Percentiles rank a stretch among this genome's conserved stretches.
Conservation (phyloP, 2,797 vertebrate species). For the Trichosurus vulpecula region DNA sequence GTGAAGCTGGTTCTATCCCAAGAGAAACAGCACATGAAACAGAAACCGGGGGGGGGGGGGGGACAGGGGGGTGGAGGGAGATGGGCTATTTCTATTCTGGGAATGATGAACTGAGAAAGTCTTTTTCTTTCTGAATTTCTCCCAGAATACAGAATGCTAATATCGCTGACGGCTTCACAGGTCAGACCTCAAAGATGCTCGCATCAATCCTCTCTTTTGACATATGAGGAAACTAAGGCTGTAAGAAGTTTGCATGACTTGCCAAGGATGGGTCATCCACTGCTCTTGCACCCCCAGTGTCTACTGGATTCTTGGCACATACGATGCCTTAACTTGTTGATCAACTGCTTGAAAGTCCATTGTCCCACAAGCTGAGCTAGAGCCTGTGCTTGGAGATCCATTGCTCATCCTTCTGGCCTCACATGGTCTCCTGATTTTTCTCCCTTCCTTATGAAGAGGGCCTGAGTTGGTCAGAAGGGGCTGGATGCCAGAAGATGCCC, state of each 20-base stretch:
- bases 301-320: not conserved
- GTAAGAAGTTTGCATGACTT: not conserved
- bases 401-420: not conserved
- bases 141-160: constrained; percentile 34
- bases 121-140: constrained; percentile 38
- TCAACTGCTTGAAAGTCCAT: not conserved
- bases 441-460: not conserved
- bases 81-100: constrained; percentile 44
- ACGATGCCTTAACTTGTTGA: not conserved
- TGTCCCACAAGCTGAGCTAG: not conserved
- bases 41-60: constrained; percentile 47
- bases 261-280: not conserved
- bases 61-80: not conserved
- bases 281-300: not conserved
- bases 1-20: constrained; percentile 46
- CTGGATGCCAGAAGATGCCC: not conserved
- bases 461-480: constrained; percentile 7
- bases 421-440: not conserved
- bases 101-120: not conserved
- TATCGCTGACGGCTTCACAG: not conserved
- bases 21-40: constrained; percentile 62
- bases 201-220: not conserved
- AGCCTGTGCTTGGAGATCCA: not conserved
- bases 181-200: not conserved
- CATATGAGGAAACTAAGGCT: not conserved